phyloP scores from a whole-genome alignment of 2,888 invertebrate species.

The Buathra laborator region DNA sequence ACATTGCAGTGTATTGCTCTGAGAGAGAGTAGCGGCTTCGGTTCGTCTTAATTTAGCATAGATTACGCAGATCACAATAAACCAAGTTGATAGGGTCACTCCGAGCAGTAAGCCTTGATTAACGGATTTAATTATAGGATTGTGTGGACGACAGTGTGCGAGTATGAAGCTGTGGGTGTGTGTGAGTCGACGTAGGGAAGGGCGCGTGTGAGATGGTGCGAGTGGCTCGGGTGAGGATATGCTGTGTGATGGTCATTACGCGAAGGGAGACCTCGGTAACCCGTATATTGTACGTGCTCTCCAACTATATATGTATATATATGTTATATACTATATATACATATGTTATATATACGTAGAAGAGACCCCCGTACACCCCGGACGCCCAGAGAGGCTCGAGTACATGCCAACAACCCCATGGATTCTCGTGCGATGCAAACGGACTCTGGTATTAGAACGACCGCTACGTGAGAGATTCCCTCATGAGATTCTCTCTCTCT shows the following conservation, averaged over 20 bases:
- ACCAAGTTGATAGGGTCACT: conserved; percentile 85
- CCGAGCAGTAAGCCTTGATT: conserved; percentile 84
- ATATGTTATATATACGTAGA: conserved; percentile 6
- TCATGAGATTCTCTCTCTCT: not conserved
- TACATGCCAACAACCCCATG: conserved; percentile 56
- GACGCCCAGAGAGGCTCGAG: conserved; percentile 45
- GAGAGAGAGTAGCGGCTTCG: conserved; percentile 66
- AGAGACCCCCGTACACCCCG: conserved; percentile 17
- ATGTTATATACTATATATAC: conserved; percentile 16
- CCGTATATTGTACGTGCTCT: conserved; percentile 76
- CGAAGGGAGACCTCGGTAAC: conserved; percentile 78
- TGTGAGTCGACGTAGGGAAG: conserved; percentile 55
- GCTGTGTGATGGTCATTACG: conserved; percentile 79
- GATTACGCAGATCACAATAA: conserved; percentile 85
- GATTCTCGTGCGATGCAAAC: conserved; percentile 61
- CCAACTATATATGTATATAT: conserved; percentile 48
- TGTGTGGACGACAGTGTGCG: conserved; percentile 72
- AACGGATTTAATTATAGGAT: conserved; percentile 85
- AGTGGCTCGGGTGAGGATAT: conserved; percentile 76
- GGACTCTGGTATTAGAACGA: conserved; percentile 60
- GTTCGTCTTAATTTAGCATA: conserved; percentile 83
- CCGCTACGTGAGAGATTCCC: conserved; percentile 21
- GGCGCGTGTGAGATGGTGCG: conserved; percentile 41
- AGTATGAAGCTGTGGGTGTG: not conserved
- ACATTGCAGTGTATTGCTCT: conserved; percentile 21